Evolutionary conservation across 2,888 invertebrate species (phyloP).

Genomic region (Drosophila ustulata): DNA sequence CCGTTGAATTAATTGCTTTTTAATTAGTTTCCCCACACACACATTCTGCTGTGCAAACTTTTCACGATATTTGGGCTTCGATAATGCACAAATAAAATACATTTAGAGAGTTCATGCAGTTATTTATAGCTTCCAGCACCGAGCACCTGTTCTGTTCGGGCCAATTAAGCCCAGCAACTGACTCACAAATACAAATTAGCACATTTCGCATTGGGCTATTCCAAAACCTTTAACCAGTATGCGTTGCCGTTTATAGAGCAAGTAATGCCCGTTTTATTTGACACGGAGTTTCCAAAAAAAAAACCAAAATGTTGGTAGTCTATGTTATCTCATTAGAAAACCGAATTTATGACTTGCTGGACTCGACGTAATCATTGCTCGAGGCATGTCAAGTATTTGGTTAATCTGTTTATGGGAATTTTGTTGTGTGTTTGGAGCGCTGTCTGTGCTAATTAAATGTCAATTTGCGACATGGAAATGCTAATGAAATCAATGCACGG

Average conservation of each 20-base stretch:
- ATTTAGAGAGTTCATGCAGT: slow-evolving; percentile 9
- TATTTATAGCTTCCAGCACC: slow-evolving; percentile 14
- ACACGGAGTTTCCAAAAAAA: background rate
- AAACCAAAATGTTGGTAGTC: background rate
- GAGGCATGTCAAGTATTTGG: background rate
- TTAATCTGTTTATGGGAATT: slow-evolving; percentile 6
- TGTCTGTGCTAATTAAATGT: slow-evolving; percentile 34
- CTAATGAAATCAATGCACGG: slow-evolving; percentile 15
- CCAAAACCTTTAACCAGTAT: background rate
- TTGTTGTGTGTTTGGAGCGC: slow-evolving; percentile 16
- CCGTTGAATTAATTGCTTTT: slow-evolving; percentile 62
- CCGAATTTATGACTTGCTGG: background rate
- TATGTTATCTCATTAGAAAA: background rate
- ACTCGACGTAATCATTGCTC: slow-evolving; percentile 1
- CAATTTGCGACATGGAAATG: slow-evolving; percentile 24
- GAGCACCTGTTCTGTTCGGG: background rate
- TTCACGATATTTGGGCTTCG: slow-evolving; percentile 7
- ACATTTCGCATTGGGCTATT: slow-evolving; percentile 18
- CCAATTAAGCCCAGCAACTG: slow-evolving; percentile 10
- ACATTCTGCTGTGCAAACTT: background rate
- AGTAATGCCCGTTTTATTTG: background rate
- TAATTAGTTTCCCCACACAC: slow-evolving; percentile 50
- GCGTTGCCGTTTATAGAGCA: background rate
- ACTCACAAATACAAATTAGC: slow-evolving; percentile 12
- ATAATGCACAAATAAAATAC: slow-evolving; percentile 15